Conservation (phyloP, 2,888 invertebrate genomes). For the Microplitis manilae region DNA sequence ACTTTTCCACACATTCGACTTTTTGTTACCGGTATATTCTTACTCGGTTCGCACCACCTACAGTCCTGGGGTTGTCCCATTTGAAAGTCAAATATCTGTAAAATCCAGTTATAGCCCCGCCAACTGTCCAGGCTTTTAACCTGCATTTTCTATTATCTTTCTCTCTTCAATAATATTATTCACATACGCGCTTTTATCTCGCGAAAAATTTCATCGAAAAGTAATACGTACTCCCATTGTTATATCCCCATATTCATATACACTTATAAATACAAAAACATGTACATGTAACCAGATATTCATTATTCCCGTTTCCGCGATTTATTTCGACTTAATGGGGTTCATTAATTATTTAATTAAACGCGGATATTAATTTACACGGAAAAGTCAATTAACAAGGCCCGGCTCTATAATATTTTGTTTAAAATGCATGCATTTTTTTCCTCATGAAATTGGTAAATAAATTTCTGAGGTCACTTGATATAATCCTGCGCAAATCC, state of each 20-base stretch:
- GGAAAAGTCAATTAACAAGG: not conserved
- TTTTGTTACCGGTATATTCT: conserved; percentile 1
- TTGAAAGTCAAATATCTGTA: conserved; percentile 41
- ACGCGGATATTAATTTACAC: not conserved
- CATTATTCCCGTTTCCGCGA: not conserved
- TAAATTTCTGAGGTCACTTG: no score
- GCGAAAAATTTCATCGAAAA: no score
- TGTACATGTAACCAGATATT: not conserved
- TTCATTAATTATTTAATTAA: not conserved
- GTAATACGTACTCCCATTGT: no score
- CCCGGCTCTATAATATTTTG: no score
- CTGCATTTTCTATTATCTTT: not conserved
- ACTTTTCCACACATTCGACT: conserved; percentile 2
- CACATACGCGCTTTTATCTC: not conserved
- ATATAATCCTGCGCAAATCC: no score
- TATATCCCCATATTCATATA: no score
- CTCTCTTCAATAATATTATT: not conserved
- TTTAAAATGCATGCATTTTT: no score
- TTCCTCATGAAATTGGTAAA: no score
- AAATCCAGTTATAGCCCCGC: conserved; percentile 33
- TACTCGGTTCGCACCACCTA: not conserved
- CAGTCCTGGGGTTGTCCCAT: conserved; percentile 15
- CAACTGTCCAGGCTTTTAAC: conserved; percentile 22
- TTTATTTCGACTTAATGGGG: not conserved
- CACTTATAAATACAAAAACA: not conserved